phyloP scores from a whole-genome alignment of 2,113 vertebrate genomes.

The Cheilinus undulatus region DNA sequence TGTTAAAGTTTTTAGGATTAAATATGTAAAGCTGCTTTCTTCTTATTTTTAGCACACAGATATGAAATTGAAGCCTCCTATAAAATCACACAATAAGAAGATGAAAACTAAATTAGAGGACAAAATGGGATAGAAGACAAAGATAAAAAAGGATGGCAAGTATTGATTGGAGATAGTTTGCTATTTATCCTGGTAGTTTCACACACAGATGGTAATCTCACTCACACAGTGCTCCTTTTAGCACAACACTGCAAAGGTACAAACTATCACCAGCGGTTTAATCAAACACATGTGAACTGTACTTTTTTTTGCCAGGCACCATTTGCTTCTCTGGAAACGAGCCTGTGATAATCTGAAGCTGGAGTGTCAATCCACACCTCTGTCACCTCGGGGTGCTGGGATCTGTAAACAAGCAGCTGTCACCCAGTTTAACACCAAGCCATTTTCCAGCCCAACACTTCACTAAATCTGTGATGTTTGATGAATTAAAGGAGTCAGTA shows the following conservation, averaged over 20 bases:
- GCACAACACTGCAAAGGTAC: conserved; percentile 56
- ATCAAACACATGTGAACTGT: conserved; percentile 72
- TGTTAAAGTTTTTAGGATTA: too few species aligned
- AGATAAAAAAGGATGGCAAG: conserved; percentile 1
- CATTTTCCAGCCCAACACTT: conserved; percentile 14
- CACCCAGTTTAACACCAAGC: conserved; percentile 65
- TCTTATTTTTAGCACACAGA: not conserved
- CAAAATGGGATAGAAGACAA: not conserved
- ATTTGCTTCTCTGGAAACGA: conserved; percentile 76
- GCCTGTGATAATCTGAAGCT: conserved; percentile 55
- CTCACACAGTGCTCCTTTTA: conserved; percentile 26
- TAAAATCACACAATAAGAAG: not conserved
- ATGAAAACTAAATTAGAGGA: not conserved
- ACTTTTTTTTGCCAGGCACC: conserved; percentile 74
- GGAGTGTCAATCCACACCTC: conserved; percentile 60
- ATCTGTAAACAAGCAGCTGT: conserved; percentile 76
- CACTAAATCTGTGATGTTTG: not conserved
- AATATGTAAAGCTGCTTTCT: too few species aligned
- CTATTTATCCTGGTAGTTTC: conserved; percentile 46
- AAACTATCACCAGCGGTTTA: conserved; percentile 52
- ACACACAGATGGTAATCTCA: conserved; percentile 28
- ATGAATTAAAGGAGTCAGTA: conserved; percentile 8
- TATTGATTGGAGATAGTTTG: not conserved
- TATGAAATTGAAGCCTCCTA: not conserved
- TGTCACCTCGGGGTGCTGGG: conserved; percentile 56